Evolutionary conservation across 2,888 invertebrate genomes (phyloP), one percentile per base, ranked within the genome.

Genomic region (Spodoptera littoralis): DNA sequence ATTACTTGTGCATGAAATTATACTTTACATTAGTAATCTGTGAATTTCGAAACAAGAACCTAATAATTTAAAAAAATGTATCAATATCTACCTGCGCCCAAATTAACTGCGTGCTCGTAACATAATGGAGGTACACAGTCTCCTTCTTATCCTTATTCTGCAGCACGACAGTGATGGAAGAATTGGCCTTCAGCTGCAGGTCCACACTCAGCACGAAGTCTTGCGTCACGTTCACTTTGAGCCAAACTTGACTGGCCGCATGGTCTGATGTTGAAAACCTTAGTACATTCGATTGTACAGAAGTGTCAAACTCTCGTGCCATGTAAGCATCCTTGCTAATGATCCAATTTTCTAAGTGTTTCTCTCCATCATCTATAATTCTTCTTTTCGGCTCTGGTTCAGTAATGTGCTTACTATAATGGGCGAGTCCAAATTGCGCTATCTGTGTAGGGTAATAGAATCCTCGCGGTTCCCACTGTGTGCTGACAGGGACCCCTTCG

Each of bases 391-490:
- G 98, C 76, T 97, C 97, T 0, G 97, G 96, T 82, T 98, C 98
- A 0, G 97, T 97, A 12, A 99, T 92, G 90, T 98, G 98, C 90
- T 99, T 99, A 90, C 98, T 99, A 90, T 98, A 99, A 92, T 99
- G 99, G 11, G 99, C 98, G 61, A 99, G 92, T 0, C 98, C 99
- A 89, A 98, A 99, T 90, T 99, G 99, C 6, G 99, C 99, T 76
- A 99, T 99, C 94, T 99, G 99, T 1, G 99, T 99, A 0, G 99
- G 99, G 92, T 99, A 99, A 90, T 97, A 98, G 90, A 99, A 99
- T 0, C 99, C 99, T 70, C 96, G 96, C 43, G 97, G 97, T 81
- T 98, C 98, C 99, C 99, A 99, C 87, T 99, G 99, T 0, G 97
- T 98, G n/a, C 98, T 98, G 58, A 99, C 97, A 0, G 99, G 99